phyloP scores from a whole-genome alignment of 2,888 invertebrate genomes.

The Drosophila histrio region DNA sequence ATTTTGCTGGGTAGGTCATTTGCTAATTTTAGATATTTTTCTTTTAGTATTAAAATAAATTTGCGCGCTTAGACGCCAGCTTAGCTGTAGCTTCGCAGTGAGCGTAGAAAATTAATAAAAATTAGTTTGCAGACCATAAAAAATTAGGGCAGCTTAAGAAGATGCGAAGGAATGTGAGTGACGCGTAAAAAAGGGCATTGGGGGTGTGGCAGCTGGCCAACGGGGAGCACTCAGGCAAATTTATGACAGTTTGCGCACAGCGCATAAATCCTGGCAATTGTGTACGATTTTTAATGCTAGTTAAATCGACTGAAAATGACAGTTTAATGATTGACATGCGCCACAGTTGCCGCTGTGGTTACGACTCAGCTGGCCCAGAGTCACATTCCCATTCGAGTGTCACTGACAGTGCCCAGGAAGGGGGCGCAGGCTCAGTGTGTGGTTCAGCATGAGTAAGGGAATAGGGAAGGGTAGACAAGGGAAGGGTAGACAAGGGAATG shows the following conservation, averaged over 20 bases:
- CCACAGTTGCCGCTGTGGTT: conserved; percentile 63
- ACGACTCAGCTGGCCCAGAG: conserved; percentile 41
- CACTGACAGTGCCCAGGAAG: neutral
- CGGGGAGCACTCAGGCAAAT: conserved; percentile 58
- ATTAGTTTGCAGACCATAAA: conserved; percentile 78
- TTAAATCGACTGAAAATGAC: conserved; percentile 82
- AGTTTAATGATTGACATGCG: conserved; percentile 80
- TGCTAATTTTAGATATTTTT: conserved; percentile 27
- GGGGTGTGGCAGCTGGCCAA: conserved; percentile 13
- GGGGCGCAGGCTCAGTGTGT: neutral
- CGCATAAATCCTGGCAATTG: conserved; percentile 79
- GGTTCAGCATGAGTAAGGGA: too few relatives aligned
- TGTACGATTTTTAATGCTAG: conserved; percentile 80
- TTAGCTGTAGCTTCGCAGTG: conserved; percentile 28
- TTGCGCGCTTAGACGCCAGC: conserved; percentile 51
- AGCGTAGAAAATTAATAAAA: conserved; percentile 70
- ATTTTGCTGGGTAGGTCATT: conserved; percentile 4
- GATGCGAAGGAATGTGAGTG: neutral
- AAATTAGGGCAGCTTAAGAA: conserved; percentile 71
- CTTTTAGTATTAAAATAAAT: conserved; percentile 65
- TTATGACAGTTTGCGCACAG: conserved; percentile 76
- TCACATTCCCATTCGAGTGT: conserved; percentile 9
- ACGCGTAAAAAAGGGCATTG: neutral
- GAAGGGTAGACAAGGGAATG: neutral
- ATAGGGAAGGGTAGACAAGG: neutral